Conservation (phyloP, 2,113 vertebrate species). For the Pseudopipra pipra region DNA sequence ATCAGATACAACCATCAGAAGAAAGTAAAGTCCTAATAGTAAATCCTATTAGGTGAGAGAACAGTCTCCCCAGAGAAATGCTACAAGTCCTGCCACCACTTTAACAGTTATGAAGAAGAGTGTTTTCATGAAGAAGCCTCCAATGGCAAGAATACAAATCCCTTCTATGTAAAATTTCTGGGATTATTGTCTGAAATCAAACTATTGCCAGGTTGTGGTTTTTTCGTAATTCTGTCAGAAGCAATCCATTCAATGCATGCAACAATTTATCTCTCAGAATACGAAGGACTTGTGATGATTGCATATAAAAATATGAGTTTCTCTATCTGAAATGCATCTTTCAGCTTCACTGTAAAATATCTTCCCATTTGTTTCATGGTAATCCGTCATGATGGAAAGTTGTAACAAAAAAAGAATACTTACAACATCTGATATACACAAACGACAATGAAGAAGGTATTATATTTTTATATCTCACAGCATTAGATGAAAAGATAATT, state of each 20-base stretch:
- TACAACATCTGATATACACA: not conserved
- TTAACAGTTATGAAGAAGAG: not conserved
- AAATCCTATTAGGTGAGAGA: not conserved
- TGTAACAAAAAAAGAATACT: not conserved
- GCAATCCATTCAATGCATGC: not conserved
- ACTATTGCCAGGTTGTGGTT: not conserved
- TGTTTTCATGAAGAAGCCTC: not conserved
- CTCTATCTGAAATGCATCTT: not conserved
- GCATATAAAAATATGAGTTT: not conserved
- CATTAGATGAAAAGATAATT: not conserved
- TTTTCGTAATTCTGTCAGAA: not conserved
- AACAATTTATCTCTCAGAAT: not conserved
- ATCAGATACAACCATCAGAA: not conserved
- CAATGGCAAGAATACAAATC: not conserved
- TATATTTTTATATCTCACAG: not conserved
- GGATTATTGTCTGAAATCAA: not conserved
- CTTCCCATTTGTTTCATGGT: not conserved
- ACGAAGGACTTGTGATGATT: not conserved
- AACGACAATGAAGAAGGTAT: not conserved
- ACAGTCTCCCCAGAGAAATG: not conserved
- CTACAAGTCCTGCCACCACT: not conserved
- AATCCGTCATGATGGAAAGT: not conserved
- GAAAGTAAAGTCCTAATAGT: not conserved
- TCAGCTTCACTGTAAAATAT: not conserved
- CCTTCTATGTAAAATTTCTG: not conserved